Conservation (phyloP, 2,888 invertebrate genomes). For the Papilio gigon region DNA sequence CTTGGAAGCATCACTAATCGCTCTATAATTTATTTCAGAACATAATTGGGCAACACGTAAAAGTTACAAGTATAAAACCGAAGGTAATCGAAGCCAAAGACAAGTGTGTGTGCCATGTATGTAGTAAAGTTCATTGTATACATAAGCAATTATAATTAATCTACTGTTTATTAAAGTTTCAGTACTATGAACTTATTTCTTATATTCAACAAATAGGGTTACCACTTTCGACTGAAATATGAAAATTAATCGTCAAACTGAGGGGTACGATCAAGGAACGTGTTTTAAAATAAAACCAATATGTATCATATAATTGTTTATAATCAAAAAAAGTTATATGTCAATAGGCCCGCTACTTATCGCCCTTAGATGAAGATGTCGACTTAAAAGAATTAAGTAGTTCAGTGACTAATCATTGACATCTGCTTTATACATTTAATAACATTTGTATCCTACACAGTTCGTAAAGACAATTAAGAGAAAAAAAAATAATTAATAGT, state of each 20-base stretch:
- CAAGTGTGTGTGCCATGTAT: constrained; percentile 10
- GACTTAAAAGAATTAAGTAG: not conserved
- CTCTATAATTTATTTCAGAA: constrained; percentile 58
- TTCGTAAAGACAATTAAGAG: not conserved
- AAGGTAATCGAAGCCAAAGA: constrained; percentile 45
- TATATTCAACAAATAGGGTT: not conserved
- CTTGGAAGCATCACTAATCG: not conserved
- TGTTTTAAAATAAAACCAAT: constrained; percentile 8
- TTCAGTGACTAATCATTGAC: not conserved
- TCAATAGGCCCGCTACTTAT: constrained; percentile 1
- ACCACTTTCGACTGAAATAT: too few relatives aligned
- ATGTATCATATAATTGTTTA: constrained; percentile 5
- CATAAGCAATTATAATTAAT: constrained; percentile 1
- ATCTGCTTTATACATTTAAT: not conserved
- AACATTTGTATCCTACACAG: constrained; percentile 2
- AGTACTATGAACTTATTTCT: not conserved
- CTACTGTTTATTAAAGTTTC: not conserved
- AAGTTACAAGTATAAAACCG: constrained; percentile 59
- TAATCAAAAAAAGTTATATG: not conserved
- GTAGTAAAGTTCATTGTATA: constrained; percentile 9
- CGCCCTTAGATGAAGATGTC: not conserved
- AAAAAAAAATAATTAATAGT: too few relatives aligned
- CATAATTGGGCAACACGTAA: constrained; percentile 66
- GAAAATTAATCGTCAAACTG: too few relatives aligned
- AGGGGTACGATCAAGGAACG: not conserved